Evolutionary conservation across 1,140 invertebrate species (phyloP).

Genomic region (Apis laboriosa): DNA sequence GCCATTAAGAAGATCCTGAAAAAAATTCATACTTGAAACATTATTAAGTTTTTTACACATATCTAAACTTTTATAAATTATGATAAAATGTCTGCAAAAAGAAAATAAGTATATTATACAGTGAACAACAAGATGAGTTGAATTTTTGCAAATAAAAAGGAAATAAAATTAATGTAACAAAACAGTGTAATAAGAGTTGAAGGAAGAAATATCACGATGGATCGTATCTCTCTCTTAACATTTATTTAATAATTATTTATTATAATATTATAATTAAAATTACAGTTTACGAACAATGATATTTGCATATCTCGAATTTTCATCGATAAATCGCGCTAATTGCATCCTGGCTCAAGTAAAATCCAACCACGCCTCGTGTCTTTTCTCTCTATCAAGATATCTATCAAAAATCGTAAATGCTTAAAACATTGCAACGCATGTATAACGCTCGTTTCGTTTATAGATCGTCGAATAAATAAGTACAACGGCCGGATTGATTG

Average conservation of each 20-base stretch:
- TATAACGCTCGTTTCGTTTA: constrained; percentile 14
- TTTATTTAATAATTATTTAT: constrained; percentile 61
- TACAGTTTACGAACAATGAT: constrained; percentile 66
- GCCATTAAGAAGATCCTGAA: neutral
- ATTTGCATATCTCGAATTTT: constrained; percentile 50
- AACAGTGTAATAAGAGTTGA: neutral
- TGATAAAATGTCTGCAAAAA: neutral
- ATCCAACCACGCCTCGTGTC: neutral
- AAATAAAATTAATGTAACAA: no score
- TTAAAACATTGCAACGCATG: neutral
- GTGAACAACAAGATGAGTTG: no score
- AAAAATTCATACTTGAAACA: neutral
- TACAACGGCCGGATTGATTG: constrained; percentile 54
- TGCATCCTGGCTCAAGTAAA: neutral
- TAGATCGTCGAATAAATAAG: constrained; percentile 56
- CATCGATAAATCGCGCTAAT: neutral
- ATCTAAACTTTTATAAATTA: neutral
- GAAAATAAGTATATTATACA: neutral
- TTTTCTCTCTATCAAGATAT: neutral
- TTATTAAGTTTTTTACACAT: no score
- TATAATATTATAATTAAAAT: constrained; percentile 69
- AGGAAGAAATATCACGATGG: neutral
- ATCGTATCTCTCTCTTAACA: constrained; percentile 12
- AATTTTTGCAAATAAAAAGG: no score
- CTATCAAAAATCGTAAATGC: neutral